Conservation (phyloP, 2,113 vertebrate genomes). For the Tetrao urogallus region DNA sequence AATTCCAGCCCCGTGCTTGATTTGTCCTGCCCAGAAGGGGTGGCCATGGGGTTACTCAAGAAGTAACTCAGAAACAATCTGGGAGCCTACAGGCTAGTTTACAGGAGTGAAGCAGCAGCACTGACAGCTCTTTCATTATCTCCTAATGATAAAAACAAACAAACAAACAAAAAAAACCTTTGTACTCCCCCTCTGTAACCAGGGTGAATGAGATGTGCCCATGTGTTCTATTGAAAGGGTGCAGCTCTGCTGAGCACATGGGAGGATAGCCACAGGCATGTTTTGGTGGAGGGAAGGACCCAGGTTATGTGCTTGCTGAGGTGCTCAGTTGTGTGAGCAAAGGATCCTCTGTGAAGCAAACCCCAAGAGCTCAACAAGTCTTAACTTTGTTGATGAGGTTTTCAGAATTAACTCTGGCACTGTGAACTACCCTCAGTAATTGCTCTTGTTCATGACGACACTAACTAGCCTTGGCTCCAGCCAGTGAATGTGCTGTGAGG, state of each 20-base stretch:
- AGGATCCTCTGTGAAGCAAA: background rate
- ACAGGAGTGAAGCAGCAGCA: accelerated
- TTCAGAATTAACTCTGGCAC: background rate
- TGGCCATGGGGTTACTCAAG: accelerated
- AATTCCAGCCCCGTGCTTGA: background rate
- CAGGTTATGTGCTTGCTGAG: accelerated
- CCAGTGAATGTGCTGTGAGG: accelerated
- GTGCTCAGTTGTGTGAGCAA: accelerated
- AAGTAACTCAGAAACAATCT: background rate
- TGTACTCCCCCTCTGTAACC: background rate
- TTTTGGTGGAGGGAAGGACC: background rate
- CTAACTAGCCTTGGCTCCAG: accelerated
- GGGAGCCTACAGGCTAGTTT: background rate
- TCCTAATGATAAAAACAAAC: background rate
- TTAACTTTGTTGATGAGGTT: background rate
- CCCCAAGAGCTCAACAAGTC: background rate
- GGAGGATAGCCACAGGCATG: accelerated
- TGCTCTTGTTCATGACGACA: background rate
- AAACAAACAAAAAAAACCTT: too few species aligned
- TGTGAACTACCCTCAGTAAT: background rate
- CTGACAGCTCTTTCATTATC: accelerated
- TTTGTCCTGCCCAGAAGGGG: accelerated
- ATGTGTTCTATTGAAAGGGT: accelerated
- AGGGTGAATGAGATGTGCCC: accelerated
- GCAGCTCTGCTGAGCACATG: background rate